Base-by-base conservation (phyloP, 2,797 vertebrate genomes). In the Amniataba percoides region DNA sequence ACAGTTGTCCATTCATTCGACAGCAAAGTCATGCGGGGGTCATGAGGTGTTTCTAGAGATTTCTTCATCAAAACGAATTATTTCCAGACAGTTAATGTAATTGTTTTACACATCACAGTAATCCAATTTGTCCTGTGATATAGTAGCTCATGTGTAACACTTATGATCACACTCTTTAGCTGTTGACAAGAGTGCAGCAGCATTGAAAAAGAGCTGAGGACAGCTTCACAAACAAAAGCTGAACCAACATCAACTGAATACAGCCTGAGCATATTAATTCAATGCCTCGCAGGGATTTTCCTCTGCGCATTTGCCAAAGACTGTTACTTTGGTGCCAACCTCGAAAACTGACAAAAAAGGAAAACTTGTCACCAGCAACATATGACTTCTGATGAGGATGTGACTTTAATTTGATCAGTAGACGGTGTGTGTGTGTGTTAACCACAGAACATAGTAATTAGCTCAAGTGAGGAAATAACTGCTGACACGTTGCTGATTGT, bases 1-100 rank as follows among this genome's bases (percentile, higher is more conserved):
- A 71, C 40, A 82, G 58, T 27, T 13, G 7, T n/a, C n/a, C 61
- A 62, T 25, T 74, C 46, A 67, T 25, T 57, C 45, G 69, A 42
- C 46, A n/a, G 15, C 43, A 36, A 13, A 15, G 46, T 79, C 55
- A 70, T 23, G 52, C 3, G 71, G 78, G 0, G 11, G 64, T 76
- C 49, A 23, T 4, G 16, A 19, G 48, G 64, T 72, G 23, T 27
- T 1, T 16, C 46, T 2, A 31, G 16, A 56, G 12, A 42, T 21
- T 42, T 25, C n/a, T 42, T 8, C 42, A 3, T 70, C 58, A 67
- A 42, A 43, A 10, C 36, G 18, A 43, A 15, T 25, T 13, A 27
- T 49, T 5, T 42, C 10, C 9, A 46, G 42, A 39, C 8, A 5
- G 36, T 9, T 40, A 0, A 42, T 23, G 42, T 59, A 16, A 19